Percentiles rank a stretch among this genome's conserved stretches.
phyloP scores from a whole-genome alignment of 2,113 vertebrate genomes.

The Pseudonaja textilis region DNA sequence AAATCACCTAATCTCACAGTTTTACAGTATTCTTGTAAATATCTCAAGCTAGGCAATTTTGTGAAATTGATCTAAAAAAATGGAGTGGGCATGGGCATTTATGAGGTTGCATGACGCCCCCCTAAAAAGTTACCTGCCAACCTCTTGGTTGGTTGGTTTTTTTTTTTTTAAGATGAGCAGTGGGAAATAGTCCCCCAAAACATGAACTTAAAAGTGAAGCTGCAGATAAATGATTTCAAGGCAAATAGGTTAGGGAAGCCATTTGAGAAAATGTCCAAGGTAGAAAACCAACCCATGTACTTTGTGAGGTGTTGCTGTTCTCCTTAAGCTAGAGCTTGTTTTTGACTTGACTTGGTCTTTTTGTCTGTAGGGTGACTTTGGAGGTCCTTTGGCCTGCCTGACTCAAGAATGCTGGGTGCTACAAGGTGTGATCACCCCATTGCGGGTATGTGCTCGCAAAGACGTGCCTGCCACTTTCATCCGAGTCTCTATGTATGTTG shows the following conservation, averaged over 20 bases:
- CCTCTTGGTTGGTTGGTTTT: neutral
- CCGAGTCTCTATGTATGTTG: constrained; percentile 87
- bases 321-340: neutral
- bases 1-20: neutral
- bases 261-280: neutral
- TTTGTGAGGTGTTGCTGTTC: neutral
- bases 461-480: constrained; percentile 88
- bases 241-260: neutral
- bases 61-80: neutral
- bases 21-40: neutral
- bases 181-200: neutral
- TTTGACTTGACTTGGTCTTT: neutral
- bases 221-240: neutral
- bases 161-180: neutral
- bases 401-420: constrained; percentile 95
- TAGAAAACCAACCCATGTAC: neutral
- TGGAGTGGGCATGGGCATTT: neutral
- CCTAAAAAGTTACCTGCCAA: neutral
- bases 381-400: constrained; percentile 89
- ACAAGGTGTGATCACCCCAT: constrained; percentile 91
- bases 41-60: neutral
- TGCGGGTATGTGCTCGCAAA: constrained; percentile 85
- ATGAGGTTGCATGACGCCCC: neutral
- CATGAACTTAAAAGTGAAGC: neutral
- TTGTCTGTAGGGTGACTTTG: constrained; percentile 84